phyloP scores from a whole-genome alignment of 1,140 invertebrate genomes.

The Solenopsis fugax region DNA sequence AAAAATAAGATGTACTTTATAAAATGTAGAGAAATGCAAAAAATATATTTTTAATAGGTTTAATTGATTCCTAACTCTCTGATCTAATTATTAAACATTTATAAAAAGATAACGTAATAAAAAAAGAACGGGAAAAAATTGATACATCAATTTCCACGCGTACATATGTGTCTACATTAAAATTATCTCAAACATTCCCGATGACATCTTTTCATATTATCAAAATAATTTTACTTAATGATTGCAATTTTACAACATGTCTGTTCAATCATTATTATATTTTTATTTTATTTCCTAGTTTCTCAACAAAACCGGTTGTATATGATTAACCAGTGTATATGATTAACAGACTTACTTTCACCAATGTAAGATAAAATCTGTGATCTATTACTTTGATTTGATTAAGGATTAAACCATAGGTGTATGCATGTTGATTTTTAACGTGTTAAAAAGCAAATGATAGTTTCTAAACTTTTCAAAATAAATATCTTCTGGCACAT shows the following conservation, averaged over 20 bases:
- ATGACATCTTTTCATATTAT: not conserved
- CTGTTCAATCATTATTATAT: not conserved
- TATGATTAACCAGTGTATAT: not conserved
- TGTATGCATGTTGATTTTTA: not conserved
- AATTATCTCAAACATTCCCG: not conserved
- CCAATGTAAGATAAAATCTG: not conserved
- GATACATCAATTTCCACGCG: not conserved
- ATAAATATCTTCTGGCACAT: not conserved
- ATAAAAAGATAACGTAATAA: not conserved
- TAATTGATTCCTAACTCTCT: not conserved
- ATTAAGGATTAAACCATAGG: not conserved
- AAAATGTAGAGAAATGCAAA: not conserved
- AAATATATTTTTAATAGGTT: not conserved
- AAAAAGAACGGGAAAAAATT: not conserved
- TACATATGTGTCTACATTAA: not conserved
- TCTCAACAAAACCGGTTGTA: not conserved
- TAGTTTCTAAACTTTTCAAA: not conserved
- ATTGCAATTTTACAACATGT: slow-evolving; percentile 11
- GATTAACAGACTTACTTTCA: slow-evolving; percentile 8
- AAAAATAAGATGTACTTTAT: not conserved
- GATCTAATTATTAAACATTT: not conserved
- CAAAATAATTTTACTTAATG: slow-evolving; percentile 2
- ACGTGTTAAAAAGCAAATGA: not conserved
- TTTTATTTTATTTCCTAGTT: not conserved
- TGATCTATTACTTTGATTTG: not conserved